phyloP scores from a whole-genome alignment of 1,140 invertebrate genomes.

The Hestina assimilis region DNA sequence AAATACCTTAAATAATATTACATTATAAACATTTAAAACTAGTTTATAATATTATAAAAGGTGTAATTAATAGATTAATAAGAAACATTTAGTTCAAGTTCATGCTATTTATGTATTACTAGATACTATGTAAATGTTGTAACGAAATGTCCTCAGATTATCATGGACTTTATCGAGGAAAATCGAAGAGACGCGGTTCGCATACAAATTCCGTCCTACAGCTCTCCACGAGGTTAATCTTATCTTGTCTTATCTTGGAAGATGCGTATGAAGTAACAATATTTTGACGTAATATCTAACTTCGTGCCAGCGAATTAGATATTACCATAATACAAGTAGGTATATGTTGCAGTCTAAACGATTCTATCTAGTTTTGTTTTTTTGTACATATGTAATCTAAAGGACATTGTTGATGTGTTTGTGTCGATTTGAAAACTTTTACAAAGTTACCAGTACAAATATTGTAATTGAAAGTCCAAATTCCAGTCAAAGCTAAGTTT shows the following conservation, averaged over 20 bases:
- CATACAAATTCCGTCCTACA: constrained; percentile 46
- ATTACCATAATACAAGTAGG: no score
- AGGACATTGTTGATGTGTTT: no score
- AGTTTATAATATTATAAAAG: neutral
- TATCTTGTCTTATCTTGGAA: no score
- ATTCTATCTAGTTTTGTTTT: no score
- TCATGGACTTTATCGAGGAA: constrained; percentile 35
- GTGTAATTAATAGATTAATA: constrained; percentile 3
- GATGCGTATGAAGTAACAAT: no score
- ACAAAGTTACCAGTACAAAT: no score
- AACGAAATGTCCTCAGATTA: constrained; percentile 35
- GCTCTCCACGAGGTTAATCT: constrained; percentile 35
- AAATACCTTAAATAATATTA: neutral
- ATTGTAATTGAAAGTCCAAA: no score
- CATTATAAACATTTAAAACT: neutral
- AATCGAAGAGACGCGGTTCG: constrained; percentile 18
- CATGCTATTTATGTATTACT: constrained; percentile 3
- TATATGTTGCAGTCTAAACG: no score
- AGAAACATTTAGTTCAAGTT: constrained; percentile 13
- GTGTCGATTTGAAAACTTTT: no score
- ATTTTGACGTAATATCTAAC: no score
- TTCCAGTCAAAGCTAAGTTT: neutral
- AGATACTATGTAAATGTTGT: constrained; percentile 6
- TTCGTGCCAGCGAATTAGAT: no score
- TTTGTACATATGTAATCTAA: no score